A percentile compares a stretch with the other conserved stretches of the same genome.
Conservation (phyloP, 2,113 vertebrate species). For the Choloepus hoffmanni region DNA sequence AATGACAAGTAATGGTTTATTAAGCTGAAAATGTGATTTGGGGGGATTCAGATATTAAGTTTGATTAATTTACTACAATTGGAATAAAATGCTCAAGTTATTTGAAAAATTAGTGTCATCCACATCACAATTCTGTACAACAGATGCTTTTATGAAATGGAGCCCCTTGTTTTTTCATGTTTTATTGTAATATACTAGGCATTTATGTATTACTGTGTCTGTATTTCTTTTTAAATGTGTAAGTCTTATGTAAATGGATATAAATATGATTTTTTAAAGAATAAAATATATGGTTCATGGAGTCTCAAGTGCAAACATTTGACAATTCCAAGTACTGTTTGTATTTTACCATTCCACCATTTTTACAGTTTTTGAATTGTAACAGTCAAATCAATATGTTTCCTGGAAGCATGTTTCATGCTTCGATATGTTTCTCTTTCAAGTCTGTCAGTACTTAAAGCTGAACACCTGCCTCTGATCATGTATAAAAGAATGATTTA, state of each 20-base stretch:
- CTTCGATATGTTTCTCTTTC: conserved; percentile 87
- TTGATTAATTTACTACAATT: conserved; percentile 83
- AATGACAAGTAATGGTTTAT: conserved; percentile 80
- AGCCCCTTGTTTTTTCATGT: conserved; percentile 89
- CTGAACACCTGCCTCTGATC: conserved; percentile 90
- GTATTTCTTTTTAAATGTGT: conserved; percentile 94
- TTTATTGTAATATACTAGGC: conserved; percentile 94
- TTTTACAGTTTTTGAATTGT: conserved; percentile 93
- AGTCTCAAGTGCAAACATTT: conserved; percentile 93
- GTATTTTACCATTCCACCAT: conserved; percentile 90
- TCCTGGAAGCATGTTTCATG: conserved; percentile 84
- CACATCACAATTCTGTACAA: conserved; percentile 86
- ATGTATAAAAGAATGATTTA: conserved; percentile 83
- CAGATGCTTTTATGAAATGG: conserved; percentile 87
- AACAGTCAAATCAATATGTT: conserved; percentile 88
- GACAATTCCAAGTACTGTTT: conserved; percentile 93
- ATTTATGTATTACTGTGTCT: conserved; percentile 94
- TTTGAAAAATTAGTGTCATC: conserved; percentile 81
- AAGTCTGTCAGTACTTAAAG: conserved; percentile 88
- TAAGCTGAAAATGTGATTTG: conserved; percentile 80
- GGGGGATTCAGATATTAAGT: conserved; percentile 76
- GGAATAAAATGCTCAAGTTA: conserved; percentile 75
- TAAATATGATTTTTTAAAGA: conserved; percentile 95
- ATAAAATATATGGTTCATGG: conserved; percentile 92
- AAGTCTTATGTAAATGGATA: conserved; percentile 98